Evolutionary conservation across 2,113 vertebrate species (phyloP).

Genomic region (Pangasianodon gigas): DNA sequence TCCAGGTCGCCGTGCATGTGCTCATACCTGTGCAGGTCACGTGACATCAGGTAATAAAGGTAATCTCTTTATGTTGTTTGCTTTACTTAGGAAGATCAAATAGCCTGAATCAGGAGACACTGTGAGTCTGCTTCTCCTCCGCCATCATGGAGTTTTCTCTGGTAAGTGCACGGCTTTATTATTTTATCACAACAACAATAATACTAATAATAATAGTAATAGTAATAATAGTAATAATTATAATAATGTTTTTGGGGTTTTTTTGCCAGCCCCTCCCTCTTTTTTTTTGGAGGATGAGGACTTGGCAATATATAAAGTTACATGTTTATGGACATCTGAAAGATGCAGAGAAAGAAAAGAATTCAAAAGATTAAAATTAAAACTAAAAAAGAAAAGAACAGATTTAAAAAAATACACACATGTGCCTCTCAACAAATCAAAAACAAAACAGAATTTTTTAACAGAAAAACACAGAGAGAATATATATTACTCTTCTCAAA

Average conservation of each 20-base stretch:
- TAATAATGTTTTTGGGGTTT: background rate
- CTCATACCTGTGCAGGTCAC: background rate
- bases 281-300: background rate
- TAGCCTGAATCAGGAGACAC: background rate
- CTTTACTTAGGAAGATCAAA: background rate
- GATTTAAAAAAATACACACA: background rate
- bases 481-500: no score
- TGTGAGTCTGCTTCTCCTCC: background rate
- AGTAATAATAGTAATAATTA: background rate
- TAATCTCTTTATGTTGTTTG: background rate
- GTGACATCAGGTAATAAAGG: background rate
- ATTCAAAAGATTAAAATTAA: background rate
- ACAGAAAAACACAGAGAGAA: no score
- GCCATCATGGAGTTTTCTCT: slow-evolving; percentile 69
- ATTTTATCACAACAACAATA: background rate
- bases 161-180: slow-evolving; percentile 58
- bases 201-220: background rate
- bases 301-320: background rate
- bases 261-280: no score
- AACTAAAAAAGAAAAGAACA: background rate
- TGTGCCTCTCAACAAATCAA: no score
- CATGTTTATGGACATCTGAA: background rate
- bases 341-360: background rate
- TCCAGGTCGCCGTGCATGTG: background rate
- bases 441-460: no score